Percentiles rank a stretch among this genome's conserved stretches.
These are phyloP conservation scores for Trisateles emortualis DNA, from an alignment of 2,888 invertebrate genomes.

Conservation along the genomic window DNA sequence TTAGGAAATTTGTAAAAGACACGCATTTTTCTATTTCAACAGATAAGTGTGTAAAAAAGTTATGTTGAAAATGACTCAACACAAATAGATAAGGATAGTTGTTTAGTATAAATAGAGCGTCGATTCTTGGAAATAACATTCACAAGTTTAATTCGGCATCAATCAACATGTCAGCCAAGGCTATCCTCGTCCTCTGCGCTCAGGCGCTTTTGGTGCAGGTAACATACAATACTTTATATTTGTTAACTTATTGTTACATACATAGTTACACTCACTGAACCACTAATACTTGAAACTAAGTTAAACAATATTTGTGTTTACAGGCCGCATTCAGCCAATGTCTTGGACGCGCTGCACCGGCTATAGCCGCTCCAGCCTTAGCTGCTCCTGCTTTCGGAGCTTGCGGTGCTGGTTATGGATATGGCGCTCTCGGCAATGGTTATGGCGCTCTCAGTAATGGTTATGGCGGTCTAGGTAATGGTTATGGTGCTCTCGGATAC, in stretches of 20 bases:
- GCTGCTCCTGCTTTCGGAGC: background rate
- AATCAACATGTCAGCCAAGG: background rate
- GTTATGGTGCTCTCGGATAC: background rate
- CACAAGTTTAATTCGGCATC: background rate
- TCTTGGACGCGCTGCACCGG: background rate
- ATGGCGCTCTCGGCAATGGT: constrained; percentile 1
- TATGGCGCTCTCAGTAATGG: background rate
- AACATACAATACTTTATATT: background rate
- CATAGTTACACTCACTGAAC: no score
- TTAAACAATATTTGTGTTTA: no score
- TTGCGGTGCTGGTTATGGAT: background rate
- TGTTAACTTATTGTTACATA: no score
- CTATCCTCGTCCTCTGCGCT: background rate
- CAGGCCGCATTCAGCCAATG: background rate
- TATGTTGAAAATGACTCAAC: constrained; percentile 35
- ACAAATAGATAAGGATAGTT: constrained; percentile 12
- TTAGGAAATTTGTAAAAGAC: constrained; percentile 8
- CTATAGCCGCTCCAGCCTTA: no score
- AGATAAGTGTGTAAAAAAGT: constrained; percentile 8
- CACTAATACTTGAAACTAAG: background rate
- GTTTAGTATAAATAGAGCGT: constrained; percentile 11
- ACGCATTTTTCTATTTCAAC: background rate
- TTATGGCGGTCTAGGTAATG: background rate
- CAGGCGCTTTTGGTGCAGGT: background rate
- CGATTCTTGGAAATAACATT: background rate